Evolutionary conservation across 1,140 invertebrate genomes (phyloP).

Genomic region (Orius insidiosus): DNA sequence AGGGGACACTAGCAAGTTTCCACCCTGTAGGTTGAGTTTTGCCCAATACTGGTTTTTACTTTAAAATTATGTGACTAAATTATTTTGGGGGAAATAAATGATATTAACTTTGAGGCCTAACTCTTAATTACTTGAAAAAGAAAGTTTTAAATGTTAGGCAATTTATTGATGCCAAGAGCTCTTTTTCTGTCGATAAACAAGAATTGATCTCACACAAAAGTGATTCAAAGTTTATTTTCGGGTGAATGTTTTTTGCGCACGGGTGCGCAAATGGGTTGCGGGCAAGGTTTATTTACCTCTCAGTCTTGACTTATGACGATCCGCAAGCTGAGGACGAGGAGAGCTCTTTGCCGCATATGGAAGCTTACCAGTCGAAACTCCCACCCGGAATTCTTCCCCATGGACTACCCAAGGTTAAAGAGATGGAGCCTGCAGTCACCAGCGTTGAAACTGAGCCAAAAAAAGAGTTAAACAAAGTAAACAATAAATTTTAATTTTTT

Average conservation of each 20-base stretch:
- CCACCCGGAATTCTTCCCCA: slow-evolving; percentile 82
- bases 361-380: slow-evolving; percentile 65
- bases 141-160: too few relatives aligned
- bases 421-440: slow-evolving; percentile 78
- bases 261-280: not conserved
- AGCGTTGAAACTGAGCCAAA: slow-evolving; percentile 47
- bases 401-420: slow-evolving; percentile 86
- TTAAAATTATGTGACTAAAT: too few relatives aligned
- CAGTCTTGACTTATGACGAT: slow-evolving; percentile 98
- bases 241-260: not conserved
- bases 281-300: slow-evolving; percentile 49
- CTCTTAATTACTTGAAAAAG: too few relatives aligned
- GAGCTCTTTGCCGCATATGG: slow-evolving; percentile 54
- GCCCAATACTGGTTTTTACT: too few relatives aligned
- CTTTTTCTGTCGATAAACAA: not conserved
- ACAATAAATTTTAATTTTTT: slow-evolving; percentile 10
- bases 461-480: slow-evolving; percentile 28
- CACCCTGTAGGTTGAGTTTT: too few relatives aligned
- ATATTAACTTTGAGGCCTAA: too few relatives aligned
- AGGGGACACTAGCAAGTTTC: too few relatives aligned
- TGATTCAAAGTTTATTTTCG: too few relatives aligned
- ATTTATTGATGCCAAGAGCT: not conserved
- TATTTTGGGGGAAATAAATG: too few relatives aligned
- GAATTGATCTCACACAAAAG: too few relatives aligned
- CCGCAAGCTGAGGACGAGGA: slow-evolving; percentile 91